These are phyloP conservation scores for Clarias laeviceps DNA, from an alignment of 2,797 vertebrate species.

Conservation along the genomic window DNA sequence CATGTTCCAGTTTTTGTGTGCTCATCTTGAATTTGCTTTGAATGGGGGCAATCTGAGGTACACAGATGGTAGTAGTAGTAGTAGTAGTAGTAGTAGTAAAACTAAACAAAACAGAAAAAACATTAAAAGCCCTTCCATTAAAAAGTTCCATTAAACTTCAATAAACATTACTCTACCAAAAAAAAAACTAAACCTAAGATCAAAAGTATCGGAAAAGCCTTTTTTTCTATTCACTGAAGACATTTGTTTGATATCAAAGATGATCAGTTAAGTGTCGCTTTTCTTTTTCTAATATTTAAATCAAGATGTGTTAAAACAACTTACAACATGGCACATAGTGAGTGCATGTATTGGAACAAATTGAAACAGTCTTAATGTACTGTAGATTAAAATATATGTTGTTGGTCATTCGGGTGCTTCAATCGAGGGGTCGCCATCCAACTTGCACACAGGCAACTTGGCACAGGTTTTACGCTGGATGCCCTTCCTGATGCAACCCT, in stretches of 20 bases:
- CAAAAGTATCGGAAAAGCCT: not conserved
- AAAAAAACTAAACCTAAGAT: not conserved
- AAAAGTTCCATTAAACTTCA: not conserved
- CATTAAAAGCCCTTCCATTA: not conserved
- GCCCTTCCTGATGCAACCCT: too few relatives aligned
- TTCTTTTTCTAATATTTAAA: too few relatives aligned
- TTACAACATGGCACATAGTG: too few relatives aligned
- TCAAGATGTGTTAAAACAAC: too few relatives aligned
- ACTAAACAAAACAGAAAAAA: not conserved
- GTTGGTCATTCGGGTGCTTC: too few relatives aligned
- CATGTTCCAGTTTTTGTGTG: constrained; percentile 83
- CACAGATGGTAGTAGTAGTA: not conserved
- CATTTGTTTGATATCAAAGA: not conserved
- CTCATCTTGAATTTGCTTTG: constrained; percentile 77
- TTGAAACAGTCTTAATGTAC: not conserved
- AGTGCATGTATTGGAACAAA: not conserved
- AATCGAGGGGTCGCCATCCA: too few relatives aligned
- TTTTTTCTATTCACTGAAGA: not conserved
- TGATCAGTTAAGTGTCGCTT: too few relatives aligned
- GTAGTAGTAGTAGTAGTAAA: not conserved
- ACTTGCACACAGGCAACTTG: too few relatives aligned
- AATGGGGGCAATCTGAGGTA: constrained; percentile 84
- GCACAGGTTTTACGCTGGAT: too few relatives aligned
- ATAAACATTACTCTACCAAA: not conserved
- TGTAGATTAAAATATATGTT: too few relatives aligned